Conservation (phyloP, 2,797 vertebrate genomes). For the Geotria australis region DNA sequence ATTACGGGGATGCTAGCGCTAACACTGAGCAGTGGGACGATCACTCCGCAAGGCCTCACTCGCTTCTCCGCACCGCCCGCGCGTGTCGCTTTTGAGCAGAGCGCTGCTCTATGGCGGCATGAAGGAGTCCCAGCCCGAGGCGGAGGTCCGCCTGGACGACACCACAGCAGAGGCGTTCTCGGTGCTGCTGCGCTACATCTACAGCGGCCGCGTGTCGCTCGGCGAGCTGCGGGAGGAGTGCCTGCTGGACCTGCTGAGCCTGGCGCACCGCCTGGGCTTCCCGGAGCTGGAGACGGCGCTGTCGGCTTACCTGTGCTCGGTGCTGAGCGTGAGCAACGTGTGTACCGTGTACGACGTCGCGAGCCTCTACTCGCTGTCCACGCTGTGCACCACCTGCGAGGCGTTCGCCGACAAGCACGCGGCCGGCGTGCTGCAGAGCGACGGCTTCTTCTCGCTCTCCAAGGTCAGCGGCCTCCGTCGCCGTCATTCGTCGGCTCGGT, state of each 20-base stretch:
- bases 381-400: slow-evolving; percentile 55
- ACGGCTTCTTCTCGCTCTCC: slow-evolving; percentile 57
- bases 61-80: too few relatives aligned
- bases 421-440: slow-evolving; percentile 51
- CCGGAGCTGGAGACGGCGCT: slow-evolving; percentile 79
- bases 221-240: slow-evolving; percentile 70
- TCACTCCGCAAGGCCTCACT: too few relatives aligned
- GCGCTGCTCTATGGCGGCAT: slow-evolving; percentile 76
- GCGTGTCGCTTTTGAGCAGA: slow-evolving; percentile 9
- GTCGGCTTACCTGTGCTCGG: slow-evolving; percentile 73
- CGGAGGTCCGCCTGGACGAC: slow-evolving; percentile 66
- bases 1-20: too few relatives aligned
- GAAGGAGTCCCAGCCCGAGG: slow-evolving; percentile 73
- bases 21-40: too few relatives aligned
- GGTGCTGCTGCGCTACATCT: slow-evolving; percentile 77
- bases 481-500: too few relatives aligned
- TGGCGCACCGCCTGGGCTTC: slow-evolving; percentile 82
- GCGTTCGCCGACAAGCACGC: slow-evolving; percentile 77
- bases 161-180: slow-evolving; percentile 71
- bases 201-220: slow-evolving; percentile 68
- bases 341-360: slow-evolving; percentile 88
- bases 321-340: slow-evolving; percentile 69
- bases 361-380: slow-evolving; percentile 55
- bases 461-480: slow-evolving; percentile 21
- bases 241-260: slow-evolving; percentile 65